Evolutionary conservation across 2,113 vertebrate genomes (phyloP).

Genomic region (Procavia capensis): DNA sequence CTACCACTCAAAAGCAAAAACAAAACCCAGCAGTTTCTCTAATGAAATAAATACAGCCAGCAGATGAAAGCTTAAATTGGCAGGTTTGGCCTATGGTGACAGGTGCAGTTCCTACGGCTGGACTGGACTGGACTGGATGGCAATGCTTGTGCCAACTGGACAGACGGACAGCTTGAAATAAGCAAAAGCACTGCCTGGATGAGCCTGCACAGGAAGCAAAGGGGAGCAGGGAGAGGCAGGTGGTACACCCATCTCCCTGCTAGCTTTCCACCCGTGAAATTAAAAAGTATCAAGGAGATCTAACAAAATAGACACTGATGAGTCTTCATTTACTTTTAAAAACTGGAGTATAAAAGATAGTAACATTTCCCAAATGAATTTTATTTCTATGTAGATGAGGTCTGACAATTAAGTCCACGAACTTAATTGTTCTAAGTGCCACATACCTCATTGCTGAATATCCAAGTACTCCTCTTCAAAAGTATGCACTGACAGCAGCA

Average conservation of each 20-base stretch:
- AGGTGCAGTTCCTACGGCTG: constrained; percentile 7
- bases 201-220: not conserved
- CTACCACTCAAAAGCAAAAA: constrained; percentile 32
- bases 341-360: not conserved
- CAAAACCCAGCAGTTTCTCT: constrained; percentile 9
- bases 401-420: too few relatives aligned
- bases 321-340: constrained; percentile 38
- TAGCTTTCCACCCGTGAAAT: not conserved
- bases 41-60: not conserved
- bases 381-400: constrained; percentile 30
- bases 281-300: not conserved
- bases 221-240: not conserved
- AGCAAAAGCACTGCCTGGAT: not conserved
- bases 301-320: not conserved
- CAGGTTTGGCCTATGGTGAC: not conserved
- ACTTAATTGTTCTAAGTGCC: too few relatives aligned
- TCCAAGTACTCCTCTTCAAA: too few relatives aligned
- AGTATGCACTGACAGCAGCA: too few relatives aligned
- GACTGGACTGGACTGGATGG: not conserved
- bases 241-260: not conserved
- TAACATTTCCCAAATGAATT: constrained; percentile 28
- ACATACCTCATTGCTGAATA: too few relatives aligned
- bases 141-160: not conserved
- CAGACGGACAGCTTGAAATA: not conserved
- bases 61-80: not conserved